Conservation (phyloP, 2,797 vertebrate species). For the Antrozous pallidus region DNA sequence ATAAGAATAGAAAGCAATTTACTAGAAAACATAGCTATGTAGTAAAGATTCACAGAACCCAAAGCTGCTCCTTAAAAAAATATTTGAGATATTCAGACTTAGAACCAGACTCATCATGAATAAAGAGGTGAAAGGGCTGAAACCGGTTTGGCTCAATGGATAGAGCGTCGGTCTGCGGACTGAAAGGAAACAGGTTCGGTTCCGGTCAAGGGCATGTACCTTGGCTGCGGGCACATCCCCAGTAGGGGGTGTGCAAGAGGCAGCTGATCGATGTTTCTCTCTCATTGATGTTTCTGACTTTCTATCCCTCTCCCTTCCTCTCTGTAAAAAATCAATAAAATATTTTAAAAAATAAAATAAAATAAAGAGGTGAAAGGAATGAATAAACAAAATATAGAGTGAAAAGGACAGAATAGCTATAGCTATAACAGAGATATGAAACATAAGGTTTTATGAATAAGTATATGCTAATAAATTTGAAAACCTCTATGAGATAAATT, state of each 20-base stretch:
- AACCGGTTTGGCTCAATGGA: too few species aligned
- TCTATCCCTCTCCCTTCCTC: too few species aligned
- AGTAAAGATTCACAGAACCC: background rate
- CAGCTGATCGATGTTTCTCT: too few species aligned
- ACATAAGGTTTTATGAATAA: background rate
- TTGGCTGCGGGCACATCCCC: too few species aligned
- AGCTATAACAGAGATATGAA: background rate
- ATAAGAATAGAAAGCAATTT: background rate
- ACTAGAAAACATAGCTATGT: conserved; percentile 5
- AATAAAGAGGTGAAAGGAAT: background rate
- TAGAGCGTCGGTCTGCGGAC: too few species aligned
- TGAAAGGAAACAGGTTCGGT: too few species aligned
- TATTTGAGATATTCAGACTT: background rate
- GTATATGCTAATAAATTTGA: background rate
- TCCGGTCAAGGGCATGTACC: too few species aligned
- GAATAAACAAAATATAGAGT: background rate
- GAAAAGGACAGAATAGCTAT: background rate
- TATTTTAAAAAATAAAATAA: too few species aligned
- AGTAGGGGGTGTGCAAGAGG: too few species aligned
- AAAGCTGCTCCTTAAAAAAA: background rate
- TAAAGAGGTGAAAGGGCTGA: background rate
- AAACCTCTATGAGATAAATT: background rate
- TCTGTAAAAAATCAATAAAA: too few species aligned
- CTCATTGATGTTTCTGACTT: too few species aligned
- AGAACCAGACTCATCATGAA: background rate